These are phyloP conservation scores for Platycheirus rosarum DNA, from an alignment of 2,888 invertebrate species.

Conservation along the genomic window DNA sequence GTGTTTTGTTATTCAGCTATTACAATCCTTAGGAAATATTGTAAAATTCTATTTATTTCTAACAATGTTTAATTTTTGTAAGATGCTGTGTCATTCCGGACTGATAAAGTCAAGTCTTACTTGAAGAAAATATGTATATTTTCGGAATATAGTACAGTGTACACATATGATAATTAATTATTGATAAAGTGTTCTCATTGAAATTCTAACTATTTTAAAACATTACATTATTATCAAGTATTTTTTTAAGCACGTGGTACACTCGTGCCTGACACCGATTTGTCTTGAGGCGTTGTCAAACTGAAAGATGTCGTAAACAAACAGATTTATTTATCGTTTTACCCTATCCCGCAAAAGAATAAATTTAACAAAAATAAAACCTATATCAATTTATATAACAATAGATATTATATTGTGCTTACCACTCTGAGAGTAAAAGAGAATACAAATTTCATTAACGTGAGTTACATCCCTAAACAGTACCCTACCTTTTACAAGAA, in stretches of 20 bases:
- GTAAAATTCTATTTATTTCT: no score
- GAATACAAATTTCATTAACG: conserved; percentile 38
- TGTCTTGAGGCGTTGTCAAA: neutral
- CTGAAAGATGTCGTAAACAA: neutral
- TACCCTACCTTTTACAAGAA: conserved; percentile 12
- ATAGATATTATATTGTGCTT: neutral
- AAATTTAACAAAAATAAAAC: conserved; percentile 13
- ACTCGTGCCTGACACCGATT: neutral
- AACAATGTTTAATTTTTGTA: no score
- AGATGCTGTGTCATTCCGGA: no score
- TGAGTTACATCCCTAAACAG: conserved; percentile 76
- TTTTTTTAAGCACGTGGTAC: neutral
- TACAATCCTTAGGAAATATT: no score
- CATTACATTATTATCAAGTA: no score
- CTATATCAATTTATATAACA: conserved; percentile 5
- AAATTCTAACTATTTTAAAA: no score
- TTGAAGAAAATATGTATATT: no score
- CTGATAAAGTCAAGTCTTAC: no score
- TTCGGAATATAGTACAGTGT: no score
- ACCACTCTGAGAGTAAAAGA: neutral
- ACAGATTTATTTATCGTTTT: neutral
- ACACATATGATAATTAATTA: no score
- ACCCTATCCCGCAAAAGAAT: conserved; percentile 9
- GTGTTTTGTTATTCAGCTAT: no score
- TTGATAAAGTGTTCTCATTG: no score